phyloP scores from a whole-genome alignment of 2,888 invertebrate genomes.

The Sepiola atlantica region DNA sequence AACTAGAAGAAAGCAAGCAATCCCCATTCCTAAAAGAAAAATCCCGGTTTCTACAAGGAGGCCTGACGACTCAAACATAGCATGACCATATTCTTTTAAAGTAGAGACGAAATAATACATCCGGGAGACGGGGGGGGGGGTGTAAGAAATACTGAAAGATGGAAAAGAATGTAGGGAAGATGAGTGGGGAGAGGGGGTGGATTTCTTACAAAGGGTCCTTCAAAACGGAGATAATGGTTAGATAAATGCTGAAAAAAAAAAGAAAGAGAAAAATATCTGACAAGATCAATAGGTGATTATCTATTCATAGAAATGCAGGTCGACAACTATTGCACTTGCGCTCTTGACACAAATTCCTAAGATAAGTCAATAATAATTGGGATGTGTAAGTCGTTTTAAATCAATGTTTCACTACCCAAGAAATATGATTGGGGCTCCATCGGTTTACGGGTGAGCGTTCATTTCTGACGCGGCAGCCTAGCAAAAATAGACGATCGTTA shows the following conservation, averaged over 20 bases:
- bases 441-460: no score
- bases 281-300: neutral
- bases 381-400: neutral
- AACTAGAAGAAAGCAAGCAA: neutral
- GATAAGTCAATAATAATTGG: neutral
- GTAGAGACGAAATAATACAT: neutral
- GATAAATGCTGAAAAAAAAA: neutral
- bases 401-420: neutral
- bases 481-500: no score
- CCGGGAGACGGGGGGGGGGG: neutral
- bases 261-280: neutral
- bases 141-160: neutral
- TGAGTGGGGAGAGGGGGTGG: neutral
- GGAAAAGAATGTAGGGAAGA: neutral
- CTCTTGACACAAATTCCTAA: neutral
- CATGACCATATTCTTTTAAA: neutral
- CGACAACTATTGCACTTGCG: neutral
- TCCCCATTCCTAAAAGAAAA: constrained; percentile 34
- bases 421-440: no score
- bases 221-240: neutral
- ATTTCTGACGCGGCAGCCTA: no score
- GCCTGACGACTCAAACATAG: constrained; percentile 35
- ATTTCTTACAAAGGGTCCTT: neutral
- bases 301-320: neutral
- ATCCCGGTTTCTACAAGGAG: constrained; percentile 24